These are phyloP conservation scores for Sialia sialis DNA, from an alignment of 2,113 vertebrate genomes.

Conservation along the genomic window DNA sequence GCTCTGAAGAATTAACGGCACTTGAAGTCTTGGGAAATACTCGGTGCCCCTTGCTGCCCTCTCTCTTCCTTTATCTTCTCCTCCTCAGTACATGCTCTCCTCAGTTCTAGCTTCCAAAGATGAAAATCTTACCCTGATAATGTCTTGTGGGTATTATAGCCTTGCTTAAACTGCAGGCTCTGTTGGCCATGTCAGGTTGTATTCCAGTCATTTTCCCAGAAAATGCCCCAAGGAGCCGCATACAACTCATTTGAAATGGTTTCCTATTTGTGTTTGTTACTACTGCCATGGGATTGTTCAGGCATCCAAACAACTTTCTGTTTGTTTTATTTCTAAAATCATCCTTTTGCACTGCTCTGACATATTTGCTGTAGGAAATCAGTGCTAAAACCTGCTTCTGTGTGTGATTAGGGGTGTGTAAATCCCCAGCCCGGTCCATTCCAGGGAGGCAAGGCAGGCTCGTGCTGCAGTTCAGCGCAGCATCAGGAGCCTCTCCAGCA, in stretches of 20 bases:
- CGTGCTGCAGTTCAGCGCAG: not conserved
- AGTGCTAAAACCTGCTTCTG: not conserved
- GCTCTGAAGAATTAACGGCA: not conserved
- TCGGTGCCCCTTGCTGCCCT: not conserved
- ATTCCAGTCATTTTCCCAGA: not conserved
- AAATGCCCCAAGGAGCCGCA: not conserved
- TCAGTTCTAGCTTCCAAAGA: not conserved
- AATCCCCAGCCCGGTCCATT: accelerated
- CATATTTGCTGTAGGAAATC: not conserved
- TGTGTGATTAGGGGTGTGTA: not conserved
- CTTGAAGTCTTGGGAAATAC: constrained; percentile 1
- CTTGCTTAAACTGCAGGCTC: not conserved
- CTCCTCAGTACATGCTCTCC: not conserved
- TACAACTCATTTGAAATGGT: not conserved
- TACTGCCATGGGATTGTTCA: not conserved
- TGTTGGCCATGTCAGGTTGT: constrained; percentile 11
- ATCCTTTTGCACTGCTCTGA: not conserved
- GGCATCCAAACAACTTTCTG: not conserved
- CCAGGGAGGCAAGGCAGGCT: not conserved
- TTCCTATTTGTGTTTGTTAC: not conserved
- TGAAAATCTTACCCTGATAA: not conserved
- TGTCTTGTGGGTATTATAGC: not conserved
- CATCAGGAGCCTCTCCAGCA: not conserved
- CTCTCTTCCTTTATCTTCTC: not conserved
- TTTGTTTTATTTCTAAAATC: not conserved